A percentile compares a stretch with the other conserved stretches of the same genome.
These are phyloP conservation scores for Melinopterus prodromus DNA, from an alignment of 2,888 invertebrate genomes.

Conservation along the genomic window DNA sequence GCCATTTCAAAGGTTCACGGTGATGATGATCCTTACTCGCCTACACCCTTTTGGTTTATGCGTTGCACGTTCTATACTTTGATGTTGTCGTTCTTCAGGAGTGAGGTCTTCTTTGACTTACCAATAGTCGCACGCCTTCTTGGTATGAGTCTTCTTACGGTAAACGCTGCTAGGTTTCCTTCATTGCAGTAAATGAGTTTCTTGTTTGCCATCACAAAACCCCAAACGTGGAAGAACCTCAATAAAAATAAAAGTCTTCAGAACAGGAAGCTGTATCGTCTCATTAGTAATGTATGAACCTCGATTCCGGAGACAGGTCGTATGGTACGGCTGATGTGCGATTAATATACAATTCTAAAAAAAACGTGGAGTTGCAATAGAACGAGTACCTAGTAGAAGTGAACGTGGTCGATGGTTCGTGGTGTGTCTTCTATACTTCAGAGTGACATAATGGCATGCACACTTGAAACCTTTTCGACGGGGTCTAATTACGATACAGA, in stretches of 20 bases:
- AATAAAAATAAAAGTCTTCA: not conserved
- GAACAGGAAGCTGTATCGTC: not conserved
- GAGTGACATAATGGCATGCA: not conserved
- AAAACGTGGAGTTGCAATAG: not conserved
- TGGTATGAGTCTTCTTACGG: too few relatives aligned
- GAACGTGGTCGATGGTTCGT: not conserved
- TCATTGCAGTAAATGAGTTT: not conserved
- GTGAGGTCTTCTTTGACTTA: too few relatives aligned
- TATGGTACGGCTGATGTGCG: not conserved
- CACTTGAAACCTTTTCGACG: not conserved
- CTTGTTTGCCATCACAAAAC: not conserved
- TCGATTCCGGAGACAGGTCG: not conserved
- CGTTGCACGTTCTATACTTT: too few relatives aligned
- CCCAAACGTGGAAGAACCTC: not conserved
- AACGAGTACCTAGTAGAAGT: not conserved
- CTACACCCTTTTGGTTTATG: too few relatives aligned
- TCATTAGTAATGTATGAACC: not conserved
- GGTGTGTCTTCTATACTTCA: not conserved
- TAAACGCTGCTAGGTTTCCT: too few relatives aligned
- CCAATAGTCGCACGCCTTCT: too few relatives aligned
- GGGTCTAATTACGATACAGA: slow-evolving; percentile 5
- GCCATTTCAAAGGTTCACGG: too few relatives aligned
- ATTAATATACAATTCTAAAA: not conserved
- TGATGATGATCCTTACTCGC: too few relatives aligned
- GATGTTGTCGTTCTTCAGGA: too few relatives aligned